phyloP scores from a whole-genome alignment of 2,113 vertebrate genomes.

The Prionailurus bengalensis region DNA sequence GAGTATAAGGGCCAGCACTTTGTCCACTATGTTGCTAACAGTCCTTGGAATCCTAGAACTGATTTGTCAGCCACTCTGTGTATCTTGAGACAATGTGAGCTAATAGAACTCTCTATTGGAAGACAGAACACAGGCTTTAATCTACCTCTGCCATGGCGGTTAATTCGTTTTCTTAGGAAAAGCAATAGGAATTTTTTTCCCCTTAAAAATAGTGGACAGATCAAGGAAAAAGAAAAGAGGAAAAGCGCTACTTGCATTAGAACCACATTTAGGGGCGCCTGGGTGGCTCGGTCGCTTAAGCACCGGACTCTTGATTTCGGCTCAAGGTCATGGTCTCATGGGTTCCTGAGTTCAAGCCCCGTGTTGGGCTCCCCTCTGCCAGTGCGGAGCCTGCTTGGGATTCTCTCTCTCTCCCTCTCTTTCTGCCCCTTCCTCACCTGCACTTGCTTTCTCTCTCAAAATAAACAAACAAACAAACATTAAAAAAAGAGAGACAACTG shows the following conservation, averaged over 20 bases:
- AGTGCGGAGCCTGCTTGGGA: no score
- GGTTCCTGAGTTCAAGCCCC: no score
- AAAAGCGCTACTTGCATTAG: background rate
- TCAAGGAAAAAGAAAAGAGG: background rate
- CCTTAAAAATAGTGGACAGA: background rate
- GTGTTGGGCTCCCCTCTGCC: no score
- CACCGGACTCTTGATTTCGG: no score
- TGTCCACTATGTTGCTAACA: background rate
- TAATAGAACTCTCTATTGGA: background rate
- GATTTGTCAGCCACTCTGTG: background rate
- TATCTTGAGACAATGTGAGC: background rate
- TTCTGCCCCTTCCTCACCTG: no score
- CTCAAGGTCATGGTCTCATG: no score
- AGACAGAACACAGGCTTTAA: background rate
- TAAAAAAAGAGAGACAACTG: background rate
- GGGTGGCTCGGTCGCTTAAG: no score
- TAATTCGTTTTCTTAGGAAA: constrained; percentile 39
- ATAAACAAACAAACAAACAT: no score
- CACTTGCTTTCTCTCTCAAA: no score
- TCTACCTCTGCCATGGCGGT: background rate
- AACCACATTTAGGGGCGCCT: background rate
- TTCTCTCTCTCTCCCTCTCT: no score
- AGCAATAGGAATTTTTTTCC: background rate
- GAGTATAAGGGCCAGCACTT: background rate
- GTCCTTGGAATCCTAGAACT: background rate